Percentiles rank a stretch among this genome's conserved stretches.
Evolutionary conservation across 2,797 vertebrate species (phyloP).

Genomic region (Cyclopterus lumpus): DNA sequence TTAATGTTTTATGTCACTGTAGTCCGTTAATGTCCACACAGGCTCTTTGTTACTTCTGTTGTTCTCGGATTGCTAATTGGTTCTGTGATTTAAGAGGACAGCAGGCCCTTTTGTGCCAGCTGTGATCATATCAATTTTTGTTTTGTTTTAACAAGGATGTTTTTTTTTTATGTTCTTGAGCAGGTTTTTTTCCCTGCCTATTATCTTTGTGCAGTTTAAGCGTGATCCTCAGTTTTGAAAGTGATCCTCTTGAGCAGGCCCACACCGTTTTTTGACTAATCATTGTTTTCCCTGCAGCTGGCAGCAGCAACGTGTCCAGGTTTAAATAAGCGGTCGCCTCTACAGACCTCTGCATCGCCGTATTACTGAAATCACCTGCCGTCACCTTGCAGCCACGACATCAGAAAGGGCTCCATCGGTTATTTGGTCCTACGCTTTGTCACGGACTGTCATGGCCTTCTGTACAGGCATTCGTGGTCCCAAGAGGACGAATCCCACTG

Average conservation of each 20-base stretch:
- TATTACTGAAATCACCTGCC: conserved; percentile 24
- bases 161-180: conserved; percentile 19
- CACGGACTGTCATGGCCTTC: not conserved
- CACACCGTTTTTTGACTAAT: conserved; percentile 48
- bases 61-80: conserved; percentile 19
- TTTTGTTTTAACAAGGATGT: conserved; percentile 28
- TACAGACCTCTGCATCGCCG: conserved; percentile 8
- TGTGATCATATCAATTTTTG: conserved; percentile 13
- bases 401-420: not conserved
- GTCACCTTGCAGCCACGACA: not conserved
- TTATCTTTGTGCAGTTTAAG: conserved; percentile 41
- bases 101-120: not conserved
- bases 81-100: conserved; percentile 24
- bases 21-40: conserved; percentile 9
- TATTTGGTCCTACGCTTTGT: not conserved
- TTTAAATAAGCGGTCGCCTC: conserved; percentile 43
- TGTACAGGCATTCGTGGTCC: not conserved
- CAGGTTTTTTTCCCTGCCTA: not conserved
- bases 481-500: not conserved
- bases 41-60: conserved; percentile 1
- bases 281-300: conserved; percentile 37
- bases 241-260: conserved; percentile 43
- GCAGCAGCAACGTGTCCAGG: conserved; percentile 26
- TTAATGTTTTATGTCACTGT: not conserved
- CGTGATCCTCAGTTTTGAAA: conserved; percentile 35